Evolutionary conservation across 2,797 vertebrate genomes (phyloP).

Genomic region (Spea hammondii): DNA sequence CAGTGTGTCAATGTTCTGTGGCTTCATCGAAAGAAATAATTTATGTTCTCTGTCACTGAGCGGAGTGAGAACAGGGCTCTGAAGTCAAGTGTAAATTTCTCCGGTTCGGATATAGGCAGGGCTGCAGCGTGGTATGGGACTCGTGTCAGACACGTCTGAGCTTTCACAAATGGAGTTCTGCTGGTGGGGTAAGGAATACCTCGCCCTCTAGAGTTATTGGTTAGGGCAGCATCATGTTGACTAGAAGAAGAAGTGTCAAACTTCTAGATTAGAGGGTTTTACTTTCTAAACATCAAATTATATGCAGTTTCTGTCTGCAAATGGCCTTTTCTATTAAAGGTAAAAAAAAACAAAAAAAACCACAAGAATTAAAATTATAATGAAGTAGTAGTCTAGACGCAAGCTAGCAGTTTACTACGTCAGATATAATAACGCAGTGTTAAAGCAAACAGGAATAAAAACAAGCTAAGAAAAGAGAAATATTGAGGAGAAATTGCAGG

Average conservation of each 20-base stretch:
- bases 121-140: not conserved
- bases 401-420: too few relatives aligned
- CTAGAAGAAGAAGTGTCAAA: constrained; percentile 14
- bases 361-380: too few relatives aligned
- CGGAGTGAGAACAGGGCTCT: constrained; percentile 36
- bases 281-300: not conserved
- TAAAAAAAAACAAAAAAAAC: too few relatives aligned
- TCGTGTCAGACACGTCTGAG: constrained; percentile 25
- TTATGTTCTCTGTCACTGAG: constrained; percentile 51
- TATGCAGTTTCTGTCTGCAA: too few relatives aligned
- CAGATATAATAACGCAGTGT: too few relatives aligned
- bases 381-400: too few relatives aligned
- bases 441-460: too few relatives aligned
- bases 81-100: constrained; percentile 49
- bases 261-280: constrained; percentile 8
- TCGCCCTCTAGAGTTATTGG: constrained; percentile 19
- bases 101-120: constrained; percentile 23
- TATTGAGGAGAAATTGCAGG: too few relatives aligned
- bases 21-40: constrained; percentile 43
- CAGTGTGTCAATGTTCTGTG: constrained; percentile 43
- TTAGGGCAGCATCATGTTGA: constrained; percentile 2
- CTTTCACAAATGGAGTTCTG: constrained; percentile 27
- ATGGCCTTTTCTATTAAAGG: too few relatives aligned
- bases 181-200: constrained; percentile 12
- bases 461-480: too few relatives aligned